phyloP scores from a whole-genome alignment of 2,113 vertebrate species.

The Mastomys natalensis region DNA sequence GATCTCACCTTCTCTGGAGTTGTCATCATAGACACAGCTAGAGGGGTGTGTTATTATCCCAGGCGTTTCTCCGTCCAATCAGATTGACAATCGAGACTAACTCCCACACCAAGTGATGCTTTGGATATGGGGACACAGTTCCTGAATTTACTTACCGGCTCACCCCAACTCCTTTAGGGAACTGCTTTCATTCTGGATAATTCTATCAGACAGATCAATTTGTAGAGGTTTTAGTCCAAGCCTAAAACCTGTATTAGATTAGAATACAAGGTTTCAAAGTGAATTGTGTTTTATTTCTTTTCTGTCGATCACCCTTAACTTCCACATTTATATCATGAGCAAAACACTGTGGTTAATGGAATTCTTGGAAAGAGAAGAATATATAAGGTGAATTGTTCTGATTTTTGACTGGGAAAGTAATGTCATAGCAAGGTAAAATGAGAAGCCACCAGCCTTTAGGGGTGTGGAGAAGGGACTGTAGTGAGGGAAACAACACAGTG shows the following conservation, averaged over 20 bases:
- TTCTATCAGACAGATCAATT: background rate
- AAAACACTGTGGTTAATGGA: background rate
- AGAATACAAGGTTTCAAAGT: background rate
- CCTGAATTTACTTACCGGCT: background rate
- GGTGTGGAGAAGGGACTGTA: background rate
- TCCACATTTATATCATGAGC: background rate
- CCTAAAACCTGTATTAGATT: background rate
- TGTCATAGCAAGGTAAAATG: background rate
- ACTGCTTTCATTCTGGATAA: background rate
- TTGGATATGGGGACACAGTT: background rate
- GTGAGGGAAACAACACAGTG: background rate
- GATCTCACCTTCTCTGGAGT: background rate
- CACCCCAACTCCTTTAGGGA: background rate
- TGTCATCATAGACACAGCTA: background rate
- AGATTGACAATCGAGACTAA: background rate
- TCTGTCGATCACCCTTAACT: background rate
- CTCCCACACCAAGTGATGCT: background rate
- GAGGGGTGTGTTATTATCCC: background rate
- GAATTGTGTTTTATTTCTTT: constrained; percentile 19
- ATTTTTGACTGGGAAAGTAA: background rate
- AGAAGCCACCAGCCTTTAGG: too few species aligned
- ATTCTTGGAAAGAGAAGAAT: background rate
- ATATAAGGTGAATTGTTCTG: background rate
- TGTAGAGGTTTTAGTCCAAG: background rate
- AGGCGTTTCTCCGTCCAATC: background rate